These are phyloP conservation scores for Lochmaea crataegi DNA, from an alignment of 2,888 invertebrate genomes.

Conservation along the genomic window DNA sequence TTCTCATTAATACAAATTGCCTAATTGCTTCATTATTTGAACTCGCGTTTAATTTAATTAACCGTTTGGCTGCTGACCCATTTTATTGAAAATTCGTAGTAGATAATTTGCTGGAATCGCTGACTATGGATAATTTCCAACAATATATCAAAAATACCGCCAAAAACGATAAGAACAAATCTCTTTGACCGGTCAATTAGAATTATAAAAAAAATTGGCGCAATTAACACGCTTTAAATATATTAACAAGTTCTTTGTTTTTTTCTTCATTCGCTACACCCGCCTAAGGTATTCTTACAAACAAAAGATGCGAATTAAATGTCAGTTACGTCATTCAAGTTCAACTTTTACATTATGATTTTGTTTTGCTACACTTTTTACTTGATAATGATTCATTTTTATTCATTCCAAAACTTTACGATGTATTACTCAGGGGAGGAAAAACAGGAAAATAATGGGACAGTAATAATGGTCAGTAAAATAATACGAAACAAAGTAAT, in stretches of 20 bases:
- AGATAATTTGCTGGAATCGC: too few relatives aligned
- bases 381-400: slow-evolving; percentile 1
- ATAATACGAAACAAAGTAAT: too few relatives aligned
- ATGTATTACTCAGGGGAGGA: too few relatives aligned
- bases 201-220: too few relatives aligned
- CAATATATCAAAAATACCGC: too few relatives aligned
- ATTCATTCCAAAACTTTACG: too few relatives aligned
- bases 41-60: slow-evolving; percentile 9
- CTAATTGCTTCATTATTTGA: slow-evolving; percentile 16
- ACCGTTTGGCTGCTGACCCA: slow-evolving; percentile 32
- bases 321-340: slow-evolving; percentile 51
- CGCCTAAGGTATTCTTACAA: slow-evolving; percentile 41
- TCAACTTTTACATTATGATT: slow-evolving; percentile 37
- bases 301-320: slow-evolving; percentile 48
- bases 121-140: too few relatives aligned
- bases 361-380: slow-evolving; percentile 39
- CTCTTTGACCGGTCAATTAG: too few relatives aligned
- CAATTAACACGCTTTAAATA: slow-evolving; percentile 12
- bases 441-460: too few relatives aligned
- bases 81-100: slow-evolving; percentile 13
- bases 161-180: too few relatives aligned
- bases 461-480: too few relatives aligned
- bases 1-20: slow-evolving; percentile 42
- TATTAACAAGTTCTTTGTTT: slow-evolving; percentile 23
- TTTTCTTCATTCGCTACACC: slow-evolving; percentile 9